Percentiles rank a stretch among this genome's conserved stretches.
phyloP scores from a whole-genome alignment of 2,888 invertebrate genomes.

The Diploptera punctata region DNA sequence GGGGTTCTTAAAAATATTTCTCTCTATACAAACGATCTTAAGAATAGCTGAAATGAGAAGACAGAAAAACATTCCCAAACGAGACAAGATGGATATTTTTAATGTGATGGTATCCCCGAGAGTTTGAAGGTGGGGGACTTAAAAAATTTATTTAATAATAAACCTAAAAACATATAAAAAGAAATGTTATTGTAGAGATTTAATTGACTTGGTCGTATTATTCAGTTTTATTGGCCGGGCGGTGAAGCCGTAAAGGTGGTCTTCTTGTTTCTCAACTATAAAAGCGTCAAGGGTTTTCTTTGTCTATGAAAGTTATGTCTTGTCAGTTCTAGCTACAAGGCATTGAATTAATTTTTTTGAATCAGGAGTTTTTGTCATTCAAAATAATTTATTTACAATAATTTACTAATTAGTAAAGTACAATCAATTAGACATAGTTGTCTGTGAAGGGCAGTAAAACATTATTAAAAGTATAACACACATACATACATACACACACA shows the following conservation, averaged over 20 bases:
- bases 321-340: background rate
- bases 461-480: too few relatives aligned
- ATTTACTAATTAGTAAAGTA: too few relatives aligned
- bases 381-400: too few relatives aligned
- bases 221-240: background rate
- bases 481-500: too few relatives aligned
- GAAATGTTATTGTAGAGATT: background rate
- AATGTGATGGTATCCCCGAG: background rate
- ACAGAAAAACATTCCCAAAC: background rate
- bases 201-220: conserved; percentile 1
- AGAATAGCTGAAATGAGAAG: background rate
- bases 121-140: too few relatives aligned
- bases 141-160: conserved; percentile 20
- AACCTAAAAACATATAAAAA: background rate
- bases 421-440: too few relatives aligned
- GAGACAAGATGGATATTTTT: conserved; percentile 4
- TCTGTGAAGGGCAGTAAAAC: too few relatives aligned
- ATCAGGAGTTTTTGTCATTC: too few relatives aligned
- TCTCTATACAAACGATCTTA: background rate
- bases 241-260: conserved; percentile 5
- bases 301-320: background rate
- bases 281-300: background rate
- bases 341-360: too few relatives aligned
- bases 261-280: background rate
- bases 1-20: conserved; percentile 9